Evolutionary conservation across 2,888 invertebrate genomes (phyloP).

Genomic region (Xanthorhoe spadicearia): DNA sequence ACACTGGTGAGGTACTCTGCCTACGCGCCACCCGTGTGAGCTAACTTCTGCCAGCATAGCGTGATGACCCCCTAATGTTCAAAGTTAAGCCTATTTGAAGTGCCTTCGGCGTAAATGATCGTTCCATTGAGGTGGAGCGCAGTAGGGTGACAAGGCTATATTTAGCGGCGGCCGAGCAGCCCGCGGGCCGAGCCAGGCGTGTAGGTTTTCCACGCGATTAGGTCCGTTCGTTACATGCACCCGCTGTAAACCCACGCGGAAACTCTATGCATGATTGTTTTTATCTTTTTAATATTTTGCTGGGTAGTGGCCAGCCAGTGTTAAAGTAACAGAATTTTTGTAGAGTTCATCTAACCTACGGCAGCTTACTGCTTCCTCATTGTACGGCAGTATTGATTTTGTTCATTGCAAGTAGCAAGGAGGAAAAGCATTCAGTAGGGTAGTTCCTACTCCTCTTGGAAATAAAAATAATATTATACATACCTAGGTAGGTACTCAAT

Average conservation of each 20-base stretch:
- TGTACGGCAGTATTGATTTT: no score
- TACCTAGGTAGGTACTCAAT: no score
- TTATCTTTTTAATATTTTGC: constrained; percentile 13
- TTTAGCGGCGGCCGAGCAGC: constrained; percentile 52
- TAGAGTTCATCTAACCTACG: no score
- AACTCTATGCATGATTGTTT: constrained; percentile 27
- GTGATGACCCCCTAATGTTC: constrained; percentile 44
- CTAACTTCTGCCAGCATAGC: constrained; percentile 32
- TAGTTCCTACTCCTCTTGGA: no score
- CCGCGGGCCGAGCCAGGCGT: constrained; percentile 51
- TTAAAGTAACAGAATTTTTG: no score
- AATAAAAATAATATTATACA: no score
- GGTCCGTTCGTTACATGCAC: constrained; percentile 53
- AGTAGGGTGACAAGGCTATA: constrained; percentile 46
- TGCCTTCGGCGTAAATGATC: constrained; percentile 44
- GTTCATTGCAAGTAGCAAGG: no score
- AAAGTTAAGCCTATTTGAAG: constrained; percentile 50
- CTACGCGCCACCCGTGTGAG: constrained; percentile 26
- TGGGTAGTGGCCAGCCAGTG: not conserved
- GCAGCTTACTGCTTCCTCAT: no score
- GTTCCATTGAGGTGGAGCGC: constrained; percentile 39
- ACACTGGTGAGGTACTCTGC: constrained; percentile 16
- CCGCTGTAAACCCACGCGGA: constrained; percentile 41
- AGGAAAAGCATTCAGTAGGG: no score
- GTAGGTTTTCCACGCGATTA: constrained; percentile 63